These are phyloP conservation scores for Seira sanloemensis DNA, from an alignment of 2,888 invertebrate genomes.

Conservation along the genomic window DNA sequence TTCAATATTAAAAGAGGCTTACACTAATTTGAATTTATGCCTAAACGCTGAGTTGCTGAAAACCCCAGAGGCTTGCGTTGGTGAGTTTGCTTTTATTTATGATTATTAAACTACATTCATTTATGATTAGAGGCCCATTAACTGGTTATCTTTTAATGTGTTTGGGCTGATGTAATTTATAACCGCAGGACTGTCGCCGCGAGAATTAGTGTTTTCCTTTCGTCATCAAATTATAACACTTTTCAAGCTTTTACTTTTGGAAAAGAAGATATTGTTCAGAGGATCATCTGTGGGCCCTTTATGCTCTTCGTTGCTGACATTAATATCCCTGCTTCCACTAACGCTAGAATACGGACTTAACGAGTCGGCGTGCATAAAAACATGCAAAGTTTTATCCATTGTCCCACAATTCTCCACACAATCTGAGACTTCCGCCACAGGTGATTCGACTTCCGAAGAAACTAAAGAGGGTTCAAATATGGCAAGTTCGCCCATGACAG, in stretches of 20 bases:
- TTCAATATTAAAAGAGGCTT: slow-evolving; percentile 92
- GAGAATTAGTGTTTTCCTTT: slow-evolving; percentile 89
- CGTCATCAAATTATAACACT: slow-evolving; percentile 93
- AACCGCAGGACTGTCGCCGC: slow-evolving; percentile 89
- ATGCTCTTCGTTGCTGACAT: slow-evolving; percentile 89
- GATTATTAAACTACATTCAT: too few species aligned
- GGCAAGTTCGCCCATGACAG: slow-evolving; percentile 20
- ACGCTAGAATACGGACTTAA: slow-evolving; percentile 90
- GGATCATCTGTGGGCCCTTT: slow-evolving; percentile 94
- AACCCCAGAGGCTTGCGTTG: slow-evolving; percentile 82
- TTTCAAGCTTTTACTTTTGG: slow-evolving; percentile 93
- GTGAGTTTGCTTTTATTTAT: slow-evolving; percentile 77
- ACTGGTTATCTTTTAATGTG: too few species aligned
- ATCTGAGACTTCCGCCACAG: not conserved
- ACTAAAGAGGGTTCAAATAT: not conserved
- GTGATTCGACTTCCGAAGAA: not conserved
- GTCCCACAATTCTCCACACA: slow-evolving; percentile 81
- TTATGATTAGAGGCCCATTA: too few species aligned
- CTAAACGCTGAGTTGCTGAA: slow-evolving; percentile 79
- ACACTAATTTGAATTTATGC: slow-evolving; percentile 92
- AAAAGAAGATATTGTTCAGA: slow-evolving; percentile 92
- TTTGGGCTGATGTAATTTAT: too few species aligned
- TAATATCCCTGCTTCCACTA: slow-evolving; percentile 93
- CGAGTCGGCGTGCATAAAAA: slow-evolving; percentile 87
- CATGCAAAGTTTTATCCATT: slow-evolving; percentile 84